Conservation (phyloP, 2,797 vertebrate genomes). For the Saxicola maurus region DNA sequence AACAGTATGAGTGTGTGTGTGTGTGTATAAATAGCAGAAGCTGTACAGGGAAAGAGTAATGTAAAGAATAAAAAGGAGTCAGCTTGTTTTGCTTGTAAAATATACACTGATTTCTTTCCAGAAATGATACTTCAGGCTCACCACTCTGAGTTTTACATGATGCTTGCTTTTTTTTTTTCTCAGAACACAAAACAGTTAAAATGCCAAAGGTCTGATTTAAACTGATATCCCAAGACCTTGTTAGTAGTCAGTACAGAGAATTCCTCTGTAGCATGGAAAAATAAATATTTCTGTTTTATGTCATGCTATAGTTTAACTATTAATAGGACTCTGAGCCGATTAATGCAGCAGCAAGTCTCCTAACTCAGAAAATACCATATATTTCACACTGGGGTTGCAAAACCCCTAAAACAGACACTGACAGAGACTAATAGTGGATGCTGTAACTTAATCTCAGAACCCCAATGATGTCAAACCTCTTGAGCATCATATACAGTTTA, state of each 20-base stretch:
- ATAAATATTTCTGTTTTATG: not conserved
- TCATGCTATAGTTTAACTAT: not conserved
- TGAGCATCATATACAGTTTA: conserved; percentile 60
- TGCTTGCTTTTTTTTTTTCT: not conserved
- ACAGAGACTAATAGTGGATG: conserved; percentile 52
- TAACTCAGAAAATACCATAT: not conserved
- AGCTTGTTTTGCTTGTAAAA: not conserved
- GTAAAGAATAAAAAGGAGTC: not conserved
- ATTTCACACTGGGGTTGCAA: conserved; percentile 25
- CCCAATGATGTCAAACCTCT: conserved; percentile 61
- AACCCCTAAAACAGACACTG: conserved; percentile 37
- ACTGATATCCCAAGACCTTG: not conserved
- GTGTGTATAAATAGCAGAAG: not conserved
- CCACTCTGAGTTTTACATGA: not conserved
- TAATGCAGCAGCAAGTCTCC: conserved; percentile 7
- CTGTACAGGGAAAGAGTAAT: not conserved
- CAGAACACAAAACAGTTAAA: not conserved
- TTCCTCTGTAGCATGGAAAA: not conserved
- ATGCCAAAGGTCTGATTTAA: not conserved
- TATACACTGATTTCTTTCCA: not conserved
- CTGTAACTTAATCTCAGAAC: conserved; percentile 62
- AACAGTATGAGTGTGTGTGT: not conserved
- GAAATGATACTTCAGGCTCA: not conserved
- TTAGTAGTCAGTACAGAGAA: not conserved
- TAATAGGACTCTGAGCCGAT: not conserved